Conservation (phyloP, 1,140 invertebrate species). For the Ditylenchus dipsaci region DNA sequence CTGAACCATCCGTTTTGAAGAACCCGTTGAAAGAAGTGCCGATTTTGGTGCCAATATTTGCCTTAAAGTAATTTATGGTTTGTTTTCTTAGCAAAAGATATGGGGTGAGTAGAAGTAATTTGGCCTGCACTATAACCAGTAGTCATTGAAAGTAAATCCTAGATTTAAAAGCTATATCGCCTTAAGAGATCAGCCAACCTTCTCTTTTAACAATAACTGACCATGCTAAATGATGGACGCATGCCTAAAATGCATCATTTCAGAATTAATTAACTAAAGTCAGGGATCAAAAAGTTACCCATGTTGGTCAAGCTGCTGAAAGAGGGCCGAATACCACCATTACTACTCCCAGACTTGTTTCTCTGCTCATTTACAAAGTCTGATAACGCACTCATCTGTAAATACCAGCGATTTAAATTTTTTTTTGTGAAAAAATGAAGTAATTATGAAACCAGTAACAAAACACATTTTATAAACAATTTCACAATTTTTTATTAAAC, state of each 20-base stretch:
- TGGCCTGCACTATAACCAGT: no score
- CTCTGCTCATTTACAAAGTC: slow-evolving; percentile 58
- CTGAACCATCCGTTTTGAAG: slow-evolving; percentile 39
- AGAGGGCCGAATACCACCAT: slow-evolving; percentile 15
- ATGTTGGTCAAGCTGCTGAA: slow-evolving; percentile 26
- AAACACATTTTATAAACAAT: no score
- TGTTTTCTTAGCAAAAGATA: no score
- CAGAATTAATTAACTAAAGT: no score
- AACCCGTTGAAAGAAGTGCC: slow-evolving; percentile 45
- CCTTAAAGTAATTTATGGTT: slow-evolving; percentile 21
- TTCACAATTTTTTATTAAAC: no score
- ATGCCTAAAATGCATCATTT: no score
- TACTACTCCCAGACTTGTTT: slow-evolving; percentile 45
- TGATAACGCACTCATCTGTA: slow-evolving; percentile 47
- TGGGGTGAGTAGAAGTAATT: no score
- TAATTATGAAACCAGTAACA: neutral
- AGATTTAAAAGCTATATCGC: no score
- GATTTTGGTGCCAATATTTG: slow-evolving; percentile 43
- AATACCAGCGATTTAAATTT: neutral
- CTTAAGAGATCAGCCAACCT: neutral
- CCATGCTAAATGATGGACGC: no score
- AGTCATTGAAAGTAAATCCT: no score
- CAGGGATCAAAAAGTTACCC: neutral
- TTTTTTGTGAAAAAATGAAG: no score
- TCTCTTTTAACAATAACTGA: no score